Evolutionary conservation across 2,888 invertebrate species (phyloP), one percentile per base, ranked within the genome.

Genomic region (Noctua comes): DNA sequence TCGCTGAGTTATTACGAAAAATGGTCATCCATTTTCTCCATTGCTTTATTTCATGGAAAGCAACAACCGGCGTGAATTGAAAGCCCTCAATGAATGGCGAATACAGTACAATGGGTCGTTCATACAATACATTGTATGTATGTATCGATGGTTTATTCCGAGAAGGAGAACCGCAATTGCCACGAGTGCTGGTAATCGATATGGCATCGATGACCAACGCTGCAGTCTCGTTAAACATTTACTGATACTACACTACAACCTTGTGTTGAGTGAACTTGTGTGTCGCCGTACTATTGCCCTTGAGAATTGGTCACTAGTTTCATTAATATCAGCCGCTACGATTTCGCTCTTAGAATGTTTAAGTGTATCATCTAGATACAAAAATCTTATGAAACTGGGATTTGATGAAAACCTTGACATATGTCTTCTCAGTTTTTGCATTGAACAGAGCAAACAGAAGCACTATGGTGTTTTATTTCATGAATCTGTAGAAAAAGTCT

Each of bases 121-220:
- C 69, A 68, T 83, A 70, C n/a, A 76, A 68, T 64, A 65, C 68
- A 59, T 77, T 76, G 81, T 80, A 80, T 80, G 78, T 64, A 74
- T 69, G 68, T 86, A 76, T 75, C 77, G 62, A 77, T 83, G 73
- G 80, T 72, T 79, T 83, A 79, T 86, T 85, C 88, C 73, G 79
- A 76, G 85, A 86, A 80, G 81, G 70, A 73, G 85, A 83, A 87
- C 86, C 86, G 86, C 89, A 87, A 74, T 74, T 43, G 79, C 85
- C 85, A 59, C 88, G 76, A 79, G 78, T 80, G 84, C 73, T 79
- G 79, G 90, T 84, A 90, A 89, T 90, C 84, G 85, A 89, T 89
- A 88, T 73, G 83, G 87, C 87, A 85, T 89, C 88, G 87, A 87
- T 90, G 84, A 82, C 87, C 84, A 73, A 51, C 54, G 73, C 74